phyloP scores from a whole-genome alignment of 2,113 vertebrate species.

The Chrysemys picta region DNA sequence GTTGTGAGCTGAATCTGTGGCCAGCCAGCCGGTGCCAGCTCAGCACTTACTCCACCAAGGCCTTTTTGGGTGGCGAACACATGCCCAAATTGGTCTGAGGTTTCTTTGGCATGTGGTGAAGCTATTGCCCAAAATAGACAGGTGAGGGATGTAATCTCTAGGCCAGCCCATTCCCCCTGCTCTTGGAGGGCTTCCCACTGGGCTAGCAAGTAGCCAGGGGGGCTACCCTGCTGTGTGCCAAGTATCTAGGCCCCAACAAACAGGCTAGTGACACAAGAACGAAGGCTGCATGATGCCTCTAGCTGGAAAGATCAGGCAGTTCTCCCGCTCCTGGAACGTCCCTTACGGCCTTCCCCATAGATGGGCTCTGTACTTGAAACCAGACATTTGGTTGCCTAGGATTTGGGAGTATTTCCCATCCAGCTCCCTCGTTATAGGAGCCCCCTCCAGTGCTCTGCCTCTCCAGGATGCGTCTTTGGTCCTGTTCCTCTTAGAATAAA shows the following conservation, averaged over 20 bases:
- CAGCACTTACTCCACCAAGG: not conserved
- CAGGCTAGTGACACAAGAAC: not conserved
- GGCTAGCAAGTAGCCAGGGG: not conserved
- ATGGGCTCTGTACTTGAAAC: not conserved
- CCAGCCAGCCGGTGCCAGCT: not conserved
- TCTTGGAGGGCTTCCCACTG: not conserved
- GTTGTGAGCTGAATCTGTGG: not conserved
- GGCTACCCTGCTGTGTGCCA: not conserved
- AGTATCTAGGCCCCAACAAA: not conserved
- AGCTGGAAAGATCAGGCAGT: not conserved
- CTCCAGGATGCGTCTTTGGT: not conserved
- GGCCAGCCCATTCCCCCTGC: not conserved
- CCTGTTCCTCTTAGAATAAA: not conserved
- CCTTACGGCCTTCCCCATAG: not conserved
- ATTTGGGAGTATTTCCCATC: not conserved
- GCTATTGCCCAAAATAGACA: constrained; percentile 35
- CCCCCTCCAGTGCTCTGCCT: not conserved
- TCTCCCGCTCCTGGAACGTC: not conserved
- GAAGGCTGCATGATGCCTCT: not conserved
- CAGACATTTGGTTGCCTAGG: not conserved
- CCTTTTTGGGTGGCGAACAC: not conserved
- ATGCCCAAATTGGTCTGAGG: not conserved
- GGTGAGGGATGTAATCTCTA: not conserved
- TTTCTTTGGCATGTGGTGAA: not conserved
- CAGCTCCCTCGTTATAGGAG: not conserved